These are phyloP conservation scores for Bicyclus anynana DNA, from an alignment of 1,140 invertebrate genomes.

Conservation along the genomic window DNA sequence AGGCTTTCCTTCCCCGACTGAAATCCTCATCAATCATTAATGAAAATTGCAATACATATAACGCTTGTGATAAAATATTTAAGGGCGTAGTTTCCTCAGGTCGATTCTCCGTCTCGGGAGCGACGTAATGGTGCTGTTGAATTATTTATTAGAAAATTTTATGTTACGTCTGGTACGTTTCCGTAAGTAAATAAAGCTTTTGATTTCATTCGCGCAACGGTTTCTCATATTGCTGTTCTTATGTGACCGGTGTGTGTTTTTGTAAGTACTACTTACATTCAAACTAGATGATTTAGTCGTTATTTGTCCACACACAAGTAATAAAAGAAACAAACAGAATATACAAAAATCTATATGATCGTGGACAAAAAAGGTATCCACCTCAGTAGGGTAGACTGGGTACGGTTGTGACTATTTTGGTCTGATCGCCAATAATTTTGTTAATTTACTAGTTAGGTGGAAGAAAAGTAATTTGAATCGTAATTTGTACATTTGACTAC, in stretches of 20 bases:
- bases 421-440: not conserved
- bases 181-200: constrained; percentile 57
- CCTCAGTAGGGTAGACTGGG: not conserved
- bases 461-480: not conserved
- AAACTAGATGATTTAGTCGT: too few relatives aligned
- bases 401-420: not conserved
- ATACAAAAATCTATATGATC: too few relatives aligned
- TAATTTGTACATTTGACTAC: not conserved
- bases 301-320: too few relatives aligned
- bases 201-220: constrained; percentile 33
- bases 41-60: constrained; percentile 75
- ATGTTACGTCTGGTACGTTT: constrained; percentile 51
- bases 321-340: too few relatives aligned
- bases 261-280: too few relatives aligned
- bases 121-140: constrained; percentile 54
- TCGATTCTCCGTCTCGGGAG: constrained; percentile 32
- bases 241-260: too few relatives aligned
- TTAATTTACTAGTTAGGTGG: not conserved
- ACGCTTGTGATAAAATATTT: constrained; percentile 65
- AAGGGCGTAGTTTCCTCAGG: constrained; percentile 54
- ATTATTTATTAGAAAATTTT: constrained; percentile 70
- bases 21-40: constrained; percentile 64
- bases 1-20: constrained; percentile 38
- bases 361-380: too few relatives aligned
- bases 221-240: too few relatives aligned